A percentile compares a stretch with the other conserved stretches of the same genome.
These are phyloP conservation scores for Sebastes iracundus DNA, from an alignment of 2,797 vertebrate species.

Conservation along the genomic window DNA sequence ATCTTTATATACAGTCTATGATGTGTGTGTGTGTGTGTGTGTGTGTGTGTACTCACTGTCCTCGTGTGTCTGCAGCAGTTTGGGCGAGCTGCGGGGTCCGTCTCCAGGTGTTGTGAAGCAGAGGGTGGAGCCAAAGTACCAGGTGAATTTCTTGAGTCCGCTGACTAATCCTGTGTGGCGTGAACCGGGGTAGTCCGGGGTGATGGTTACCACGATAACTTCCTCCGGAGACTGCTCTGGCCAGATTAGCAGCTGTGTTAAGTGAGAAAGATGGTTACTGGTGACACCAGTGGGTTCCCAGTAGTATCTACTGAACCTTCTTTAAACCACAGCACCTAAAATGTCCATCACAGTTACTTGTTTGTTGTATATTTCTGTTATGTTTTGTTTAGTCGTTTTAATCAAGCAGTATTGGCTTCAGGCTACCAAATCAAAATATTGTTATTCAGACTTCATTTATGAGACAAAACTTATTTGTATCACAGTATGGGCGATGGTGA, in stretches of 20 bases:
- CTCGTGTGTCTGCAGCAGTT: conserved; percentile 89
- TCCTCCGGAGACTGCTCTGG: conserved; percentile 84
- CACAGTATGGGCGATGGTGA: neutral
- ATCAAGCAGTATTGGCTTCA: conserved; percentile 9
- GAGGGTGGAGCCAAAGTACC: conserved; percentile 89
- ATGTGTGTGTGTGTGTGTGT: neutral
- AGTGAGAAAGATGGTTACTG: neutral
- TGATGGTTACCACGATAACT: conserved; percentile 86
- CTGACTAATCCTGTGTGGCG: conserved; percentile 89
- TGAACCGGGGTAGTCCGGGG: conserved; percentile 92
- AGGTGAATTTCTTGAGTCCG: conserved; percentile 90
- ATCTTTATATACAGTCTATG: neutral
- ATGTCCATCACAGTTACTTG: conserved; percentile 2
- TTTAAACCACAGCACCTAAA: neutral
- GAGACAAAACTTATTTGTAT: conserved; percentile 24
- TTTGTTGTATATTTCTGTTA: neutral
- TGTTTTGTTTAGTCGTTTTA: conserved; percentile 7
- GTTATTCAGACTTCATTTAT: conserved; percentile 44
- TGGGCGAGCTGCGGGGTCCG: conserved; percentile 87
- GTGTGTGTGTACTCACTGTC: conserved; percentile 87
- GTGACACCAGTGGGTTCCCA: neutral
- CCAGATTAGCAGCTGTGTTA: conserved; percentile 89
- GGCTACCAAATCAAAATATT: conserved; percentile 26
- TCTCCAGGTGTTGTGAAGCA: conserved; percentile 96
- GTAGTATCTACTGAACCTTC: neutral